Evolutionary conservation across 92 coral and sea anemone genomes (phyloP), one percentile per base, ranked within the genome.

Genomic region (Porites evermanni): DNA sequence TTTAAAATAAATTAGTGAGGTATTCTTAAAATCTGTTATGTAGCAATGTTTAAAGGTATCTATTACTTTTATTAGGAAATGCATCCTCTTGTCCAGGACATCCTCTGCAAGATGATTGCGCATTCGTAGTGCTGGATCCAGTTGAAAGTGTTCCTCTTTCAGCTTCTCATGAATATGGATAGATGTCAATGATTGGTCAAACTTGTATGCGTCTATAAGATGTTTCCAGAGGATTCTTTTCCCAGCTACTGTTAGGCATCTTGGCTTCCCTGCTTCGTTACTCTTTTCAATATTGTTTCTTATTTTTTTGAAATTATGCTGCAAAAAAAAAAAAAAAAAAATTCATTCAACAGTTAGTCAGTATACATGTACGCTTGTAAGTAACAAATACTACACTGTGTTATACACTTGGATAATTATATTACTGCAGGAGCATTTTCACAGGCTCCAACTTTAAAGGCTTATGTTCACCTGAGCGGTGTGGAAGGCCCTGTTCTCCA

Each of bases 261-360:
- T 51, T 29, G 69, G 75, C 29, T 79, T 86, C 44, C 72, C 89
- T 16, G 47, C 26, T 32, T 8, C 8, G 67, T 78, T 82, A 26
- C 89, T 82, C 86, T 91, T 83, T 66, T 82, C 81, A 17, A 91
- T 21, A 21, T 91, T 91, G 86, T 91, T 91, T 3, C 94, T 73
- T 16, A 91, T 77, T 71, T 91, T 91, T 76, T 91, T 91, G 77
- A 91, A 84, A 67, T 82, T 88, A 72, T 91, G 94, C 94, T 91
- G 80, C 13, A 82, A 32, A 32, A 32, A 32, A n/a, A n/a, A n/a
- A n/a, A n/a, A n/a, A n/a, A n/a, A n/a, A 32, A 32, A 32, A 32
- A 32, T 32, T 32, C 38, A 32, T 32, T 32, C 38, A 32, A 32
- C 0, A 32, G 38, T 32, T 32, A 32, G 38, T 32, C 38, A 32